phyloP scores from a whole-genome alignment of 35 echinoderm and acorn worm genomes.

The Patiria miniata region DNA sequence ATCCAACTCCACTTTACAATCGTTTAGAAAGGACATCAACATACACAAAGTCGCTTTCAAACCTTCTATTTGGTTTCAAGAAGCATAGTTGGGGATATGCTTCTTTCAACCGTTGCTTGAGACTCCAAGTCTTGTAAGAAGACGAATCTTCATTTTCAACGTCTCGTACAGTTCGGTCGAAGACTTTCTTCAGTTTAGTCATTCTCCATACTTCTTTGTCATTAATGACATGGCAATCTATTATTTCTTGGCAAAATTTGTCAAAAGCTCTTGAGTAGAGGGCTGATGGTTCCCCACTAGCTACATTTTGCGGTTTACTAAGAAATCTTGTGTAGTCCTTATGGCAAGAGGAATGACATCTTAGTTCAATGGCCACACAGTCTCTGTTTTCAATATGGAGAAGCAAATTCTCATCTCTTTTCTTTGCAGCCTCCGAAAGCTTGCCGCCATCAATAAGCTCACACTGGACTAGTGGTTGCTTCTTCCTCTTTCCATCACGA shows the following conservation, averaged over 20 bases:
- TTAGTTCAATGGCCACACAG: too few species aligned
- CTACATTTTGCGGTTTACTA: too few species aligned
- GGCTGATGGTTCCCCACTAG: neutral
- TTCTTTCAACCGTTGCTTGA: slow-evolving; percentile 45
- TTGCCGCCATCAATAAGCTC: too few species aligned
- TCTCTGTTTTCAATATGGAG: too few species aligned
- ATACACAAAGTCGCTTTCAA: slow-evolving; percentile 68
- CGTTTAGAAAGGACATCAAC: slow-evolving; percentile 35
- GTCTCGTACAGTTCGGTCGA: slow-evolving; percentile 26
- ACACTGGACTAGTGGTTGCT: neutral
- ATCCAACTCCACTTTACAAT: too few species aligned
- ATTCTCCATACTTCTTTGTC: slow-evolving; percentile 38
- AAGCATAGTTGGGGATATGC: slow-evolving; percentile 64
- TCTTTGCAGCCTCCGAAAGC: too few species aligned
- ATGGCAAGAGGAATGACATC: too few species aligned
- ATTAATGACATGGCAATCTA: slow-evolving; percentile 23
- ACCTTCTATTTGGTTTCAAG: slow-evolving; percentile 21
- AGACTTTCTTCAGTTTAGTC: slow-evolving; percentile 36
- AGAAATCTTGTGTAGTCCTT: too few species aligned
- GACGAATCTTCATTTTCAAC: slow-evolving; percentile 41
- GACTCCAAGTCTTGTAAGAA: slow-evolving; percentile 34
- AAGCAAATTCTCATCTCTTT: too few species aligned
- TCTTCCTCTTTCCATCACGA: neutral
- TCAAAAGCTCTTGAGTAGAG: slow-evolving; percentile 12
- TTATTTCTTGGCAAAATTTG: neutral